These are phyloP conservation scores for Diplazon laetatorius DNA, from an alignment of 2,888 invertebrate genomes.

Conservation along the genomic window DNA sequence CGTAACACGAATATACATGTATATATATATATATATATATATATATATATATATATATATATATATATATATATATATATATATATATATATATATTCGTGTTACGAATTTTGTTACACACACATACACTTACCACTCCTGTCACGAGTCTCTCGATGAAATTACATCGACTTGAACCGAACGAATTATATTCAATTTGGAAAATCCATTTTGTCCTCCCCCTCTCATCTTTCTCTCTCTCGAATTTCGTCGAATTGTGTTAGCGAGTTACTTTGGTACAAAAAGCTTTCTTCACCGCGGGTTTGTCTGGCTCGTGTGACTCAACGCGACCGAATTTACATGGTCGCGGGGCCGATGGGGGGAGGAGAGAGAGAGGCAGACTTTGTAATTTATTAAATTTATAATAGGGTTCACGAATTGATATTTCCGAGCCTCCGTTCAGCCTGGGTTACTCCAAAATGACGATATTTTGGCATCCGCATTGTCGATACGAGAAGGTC, in stretches of 20 bases:
- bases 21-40: too few species aligned
- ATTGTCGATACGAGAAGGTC: too few species aligned
- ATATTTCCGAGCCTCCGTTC: too few species aligned
- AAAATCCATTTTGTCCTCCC: conserved; percentile 22
- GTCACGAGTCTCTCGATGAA: neutral
- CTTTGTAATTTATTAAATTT: conserved; percentile 22
- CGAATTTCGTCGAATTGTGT: too few species aligned
- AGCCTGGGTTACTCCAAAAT: too few species aligned
- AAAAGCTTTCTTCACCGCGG: conserved; percentile 41
- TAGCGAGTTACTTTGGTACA: conserved; percentile 52
- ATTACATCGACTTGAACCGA: neutral
- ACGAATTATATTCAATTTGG: conserved; percentile 24
- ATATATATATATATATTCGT: too few species aligned
- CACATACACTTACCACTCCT: neutral
- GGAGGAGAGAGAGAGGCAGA: too few species aligned
- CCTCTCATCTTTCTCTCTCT: neutral
- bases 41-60: too few species aligned
- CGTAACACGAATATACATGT: too few species aligned
- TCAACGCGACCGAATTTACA: conserved; percentile 26
- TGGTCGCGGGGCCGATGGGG: conserved; percentile 28
- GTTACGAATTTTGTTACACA: conserved; percentile 5
- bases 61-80: too few species aligned
- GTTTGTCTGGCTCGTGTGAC: conserved; percentile 21
- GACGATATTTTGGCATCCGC: too few species aligned
- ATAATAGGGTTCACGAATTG: too few species aligned